Conservation (phyloP, 2,888 invertebrate genomes). For the Rhagophthalmus giganteus region DNA sequence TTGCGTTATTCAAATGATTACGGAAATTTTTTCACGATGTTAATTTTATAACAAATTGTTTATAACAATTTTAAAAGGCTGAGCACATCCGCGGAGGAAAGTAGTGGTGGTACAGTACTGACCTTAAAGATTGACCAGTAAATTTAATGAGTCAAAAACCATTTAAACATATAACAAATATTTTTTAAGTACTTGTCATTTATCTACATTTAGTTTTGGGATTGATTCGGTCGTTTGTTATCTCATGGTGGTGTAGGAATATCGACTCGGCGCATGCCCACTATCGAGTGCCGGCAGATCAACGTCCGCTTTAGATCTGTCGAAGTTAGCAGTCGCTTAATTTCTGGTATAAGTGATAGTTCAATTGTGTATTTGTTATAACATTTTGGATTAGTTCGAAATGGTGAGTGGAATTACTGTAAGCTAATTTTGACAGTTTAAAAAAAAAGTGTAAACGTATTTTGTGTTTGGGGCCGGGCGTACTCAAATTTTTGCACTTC, state of each 20-base stretch:
- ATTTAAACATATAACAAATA: no score
- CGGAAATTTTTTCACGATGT: no score
- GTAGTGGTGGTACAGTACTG: no score
- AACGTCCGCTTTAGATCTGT: slow-evolving; percentile 55
- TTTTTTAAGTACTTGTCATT: no score
- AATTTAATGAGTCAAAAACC: no score
- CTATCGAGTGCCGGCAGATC: slow-evolving; percentile 50
- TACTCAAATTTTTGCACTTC: slow-evolving; percentile 24
- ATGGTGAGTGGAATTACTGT: slow-evolving; percentile 48
- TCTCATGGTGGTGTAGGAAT: slow-evolving; percentile 22
- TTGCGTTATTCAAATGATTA: no score
- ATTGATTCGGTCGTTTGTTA: no score
- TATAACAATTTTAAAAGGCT: background rate
- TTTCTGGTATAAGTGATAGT: slow-evolving; percentile 50
- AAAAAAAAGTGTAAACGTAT: no score
- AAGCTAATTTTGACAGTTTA: slow-evolving; percentile 9
- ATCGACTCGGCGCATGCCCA: slow-evolving; percentile 45
- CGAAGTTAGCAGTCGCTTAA: slow-evolving; percentile 49
- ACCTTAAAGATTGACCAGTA: no score
- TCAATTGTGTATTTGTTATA: slow-evolving; percentile 45
- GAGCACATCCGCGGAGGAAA: slow-evolving; percentile 27
- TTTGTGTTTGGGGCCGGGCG: background rate
- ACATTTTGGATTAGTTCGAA: slow-evolving; percentile 46
- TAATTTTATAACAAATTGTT: no score
- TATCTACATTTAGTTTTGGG: no score